A percentile compares a stretch with the other conserved stretches of the same genome.
These are phyloP conservation scores for Caenorhabditis angaria DNA, from an alignment of 2,888 invertebrate genomes.

Conservation along the genomic window DNA sequence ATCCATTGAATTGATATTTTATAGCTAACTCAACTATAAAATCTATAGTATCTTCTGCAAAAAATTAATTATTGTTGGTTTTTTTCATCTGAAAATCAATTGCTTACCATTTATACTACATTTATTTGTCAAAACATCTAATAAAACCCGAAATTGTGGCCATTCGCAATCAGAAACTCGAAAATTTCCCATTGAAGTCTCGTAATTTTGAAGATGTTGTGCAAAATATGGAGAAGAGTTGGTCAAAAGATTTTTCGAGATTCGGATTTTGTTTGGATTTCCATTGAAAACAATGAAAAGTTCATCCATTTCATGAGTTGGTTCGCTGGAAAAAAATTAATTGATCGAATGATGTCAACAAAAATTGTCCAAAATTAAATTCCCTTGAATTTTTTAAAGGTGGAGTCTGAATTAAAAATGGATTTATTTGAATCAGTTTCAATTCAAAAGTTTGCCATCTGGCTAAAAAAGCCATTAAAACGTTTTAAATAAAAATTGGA, in stretches of 20 bases:
- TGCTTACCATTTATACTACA: slow-evolving; percentile 1
- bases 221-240: slow-evolving; percentile 27
- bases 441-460: too few relatives aligned
- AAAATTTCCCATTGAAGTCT: slow-evolving; percentile 28
- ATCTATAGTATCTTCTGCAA: slow-evolving; percentile 26
- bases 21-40: slow-evolving; percentile 19
- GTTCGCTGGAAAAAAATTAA: slow-evolving; percentile 3
- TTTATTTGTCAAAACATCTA: slow-evolving; percentile 1
- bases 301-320: background rate
- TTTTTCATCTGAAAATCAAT: background rate
- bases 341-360: background rate
- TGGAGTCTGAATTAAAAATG: too few relatives aligned
- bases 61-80: background rate
- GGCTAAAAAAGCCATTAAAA: too few relatives aligned
- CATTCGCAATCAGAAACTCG: slow-evolving; percentile 14
- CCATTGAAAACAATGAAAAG: background rate
- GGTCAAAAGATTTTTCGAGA: slow-evolving; percentile 24
- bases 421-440: too few relatives aligned
- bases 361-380: too few relatives aligned
- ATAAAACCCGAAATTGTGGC: background rate
- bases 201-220: slow-evolving; percentile 18
- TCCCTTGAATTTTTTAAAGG: background rate
- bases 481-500: too few relatives aligned
- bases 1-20: slow-evolving; percentile 9
- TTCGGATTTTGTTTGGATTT: slow-evolving; percentile 13